Percentiles rank a stretch among this genome's conserved stretches.
Evolutionary conservation across 2,113 vertebrate genomes (phyloP).

Genomic region (Vanacampus margaritifer): DNA sequence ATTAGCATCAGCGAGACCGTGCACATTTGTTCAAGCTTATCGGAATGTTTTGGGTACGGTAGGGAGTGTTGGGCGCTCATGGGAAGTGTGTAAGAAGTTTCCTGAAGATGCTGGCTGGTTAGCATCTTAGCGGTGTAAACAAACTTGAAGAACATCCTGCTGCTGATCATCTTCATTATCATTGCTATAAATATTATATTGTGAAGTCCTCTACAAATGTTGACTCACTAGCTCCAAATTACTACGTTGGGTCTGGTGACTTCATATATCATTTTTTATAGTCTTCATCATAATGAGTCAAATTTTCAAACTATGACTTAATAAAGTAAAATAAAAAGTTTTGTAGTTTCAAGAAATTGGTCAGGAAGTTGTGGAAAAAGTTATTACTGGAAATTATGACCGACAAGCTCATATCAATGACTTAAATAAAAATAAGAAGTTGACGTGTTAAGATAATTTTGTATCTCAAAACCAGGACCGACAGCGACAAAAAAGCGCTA

Average conservation of each 20-base stretch:
- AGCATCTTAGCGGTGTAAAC: not conserved
- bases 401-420: not conserved
- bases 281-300: not conserved
- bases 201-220: not conserved
- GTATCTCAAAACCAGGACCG: not conserved
- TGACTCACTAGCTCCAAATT: not conserved
- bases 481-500: not conserved
- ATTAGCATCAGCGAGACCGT: too few relatives aligned
- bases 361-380: not conserved
- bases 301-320: not conserved
- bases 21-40: too few relatives aligned
- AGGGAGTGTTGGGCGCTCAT: not conserved
- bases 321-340: not conserved
- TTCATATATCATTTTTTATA: too few relatives aligned
- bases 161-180: not conserved
- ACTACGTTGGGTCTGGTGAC: not conserved
- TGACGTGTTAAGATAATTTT: not conserved
- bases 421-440: not conserved
- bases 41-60: too few relatives aligned
- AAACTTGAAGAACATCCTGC: not conserved
- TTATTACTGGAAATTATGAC: not conserved
- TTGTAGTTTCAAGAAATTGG: not conserved
- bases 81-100: not conserved
- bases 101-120: not conserved
- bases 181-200: not conserved